These are phyloP conservation scores for Synanceia verrucosa DNA, from an alignment of 2,797 vertebrate species.

Conservation along the genomic window DNA sequence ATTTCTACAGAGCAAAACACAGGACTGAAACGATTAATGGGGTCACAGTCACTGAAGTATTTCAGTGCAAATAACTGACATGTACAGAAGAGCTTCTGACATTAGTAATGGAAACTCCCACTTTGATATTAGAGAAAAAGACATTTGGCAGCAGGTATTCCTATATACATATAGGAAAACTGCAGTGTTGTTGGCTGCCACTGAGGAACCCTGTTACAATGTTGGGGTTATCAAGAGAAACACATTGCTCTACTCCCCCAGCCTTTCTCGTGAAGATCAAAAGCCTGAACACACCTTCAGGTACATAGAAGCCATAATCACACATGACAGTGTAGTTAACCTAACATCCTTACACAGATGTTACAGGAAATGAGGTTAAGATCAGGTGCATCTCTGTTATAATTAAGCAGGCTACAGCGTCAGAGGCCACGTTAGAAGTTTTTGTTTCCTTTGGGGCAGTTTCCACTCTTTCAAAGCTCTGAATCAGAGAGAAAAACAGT, in stretches of 20 bases:
- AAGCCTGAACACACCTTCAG: too few species aligned
- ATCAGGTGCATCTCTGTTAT: conserved; percentile 61
- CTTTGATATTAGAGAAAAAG: too few species aligned
- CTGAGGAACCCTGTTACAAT: background rate
- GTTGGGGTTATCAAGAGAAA: conserved; percentile 8
- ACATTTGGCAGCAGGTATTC: background rate
- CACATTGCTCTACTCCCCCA: conserved; percentile 6
- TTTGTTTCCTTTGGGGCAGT: conserved; percentile 37
- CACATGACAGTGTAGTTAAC: conserved; percentile 65
- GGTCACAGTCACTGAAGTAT: too few species aligned
- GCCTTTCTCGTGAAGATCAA: too few species aligned
- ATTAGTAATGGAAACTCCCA: too few species aligned
- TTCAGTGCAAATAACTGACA: too few species aligned
- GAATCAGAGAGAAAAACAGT: conserved; percentile 13
- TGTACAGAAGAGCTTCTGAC: too few species aligned
- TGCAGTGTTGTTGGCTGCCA: conserved; percentile 6
- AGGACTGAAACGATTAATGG: too few species aligned
- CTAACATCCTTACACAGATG: conserved; percentile 62
- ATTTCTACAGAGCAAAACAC: too few species aligned
- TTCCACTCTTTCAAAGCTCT: conserved; percentile 26
- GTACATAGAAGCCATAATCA: conserved; percentile 42
- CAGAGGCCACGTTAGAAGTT: conserved; percentile 43
- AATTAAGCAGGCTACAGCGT: conserved; percentile 52
- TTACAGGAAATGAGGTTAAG: conserved; percentile 65
- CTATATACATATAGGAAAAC: conserved; percentile 21